These are phyloP conservation scores for Hecatera dysodea DNA, from an alignment of 2,888 invertebrate species.

Conservation along the genomic window DNA sequence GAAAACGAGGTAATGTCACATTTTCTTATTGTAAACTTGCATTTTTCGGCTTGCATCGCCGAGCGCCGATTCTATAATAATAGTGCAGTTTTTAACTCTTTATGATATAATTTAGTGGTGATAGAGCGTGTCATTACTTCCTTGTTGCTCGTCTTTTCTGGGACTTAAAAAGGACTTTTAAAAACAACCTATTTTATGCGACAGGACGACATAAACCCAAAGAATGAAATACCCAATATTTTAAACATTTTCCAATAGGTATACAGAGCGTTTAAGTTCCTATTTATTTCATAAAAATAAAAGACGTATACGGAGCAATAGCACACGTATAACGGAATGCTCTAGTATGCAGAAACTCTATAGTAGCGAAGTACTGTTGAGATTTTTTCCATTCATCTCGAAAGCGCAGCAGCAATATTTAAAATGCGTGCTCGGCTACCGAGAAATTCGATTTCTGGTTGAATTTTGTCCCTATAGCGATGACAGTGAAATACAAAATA, in stretches of 20 bases:
- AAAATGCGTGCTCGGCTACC: constrained; percentile 34
- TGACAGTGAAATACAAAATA: constrained; percentile 40
- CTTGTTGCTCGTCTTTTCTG: too few species aligned
- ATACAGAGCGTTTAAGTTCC: too few species aligned
- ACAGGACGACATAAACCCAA: too few species aligned
- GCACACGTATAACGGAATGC: not conserved
- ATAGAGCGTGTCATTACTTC: too few species aligned
- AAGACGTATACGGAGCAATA: not conserved
- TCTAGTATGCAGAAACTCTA: not conserved
- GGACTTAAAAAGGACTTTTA: too few species aligned
- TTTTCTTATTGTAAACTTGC: not conserved
- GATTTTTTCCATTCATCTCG: constrained; percentile 30
- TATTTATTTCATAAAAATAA: not conserved
- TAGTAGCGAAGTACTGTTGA: constrained; percentile 5
- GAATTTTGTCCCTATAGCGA: constrained; percentile 27
- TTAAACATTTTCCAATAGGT: too few species aligned
- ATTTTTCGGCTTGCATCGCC: too few species aligned
- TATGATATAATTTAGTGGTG: too few species aligned
- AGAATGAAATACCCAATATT: too few species aligned
- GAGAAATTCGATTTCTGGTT: constrained; percentile 45
- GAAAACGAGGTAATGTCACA: constrained; percentile 77
- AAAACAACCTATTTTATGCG: too few species aligned
- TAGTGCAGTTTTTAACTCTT: not conserved
- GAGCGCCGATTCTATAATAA: not conserved
- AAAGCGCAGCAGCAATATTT: constrained; percentile 32